These are phyloP conservation scores for Cremastobaeus sp. DNA, from an alignment of 2,888 invertebrate genomes.

Conservation along the genomic window DNA sequence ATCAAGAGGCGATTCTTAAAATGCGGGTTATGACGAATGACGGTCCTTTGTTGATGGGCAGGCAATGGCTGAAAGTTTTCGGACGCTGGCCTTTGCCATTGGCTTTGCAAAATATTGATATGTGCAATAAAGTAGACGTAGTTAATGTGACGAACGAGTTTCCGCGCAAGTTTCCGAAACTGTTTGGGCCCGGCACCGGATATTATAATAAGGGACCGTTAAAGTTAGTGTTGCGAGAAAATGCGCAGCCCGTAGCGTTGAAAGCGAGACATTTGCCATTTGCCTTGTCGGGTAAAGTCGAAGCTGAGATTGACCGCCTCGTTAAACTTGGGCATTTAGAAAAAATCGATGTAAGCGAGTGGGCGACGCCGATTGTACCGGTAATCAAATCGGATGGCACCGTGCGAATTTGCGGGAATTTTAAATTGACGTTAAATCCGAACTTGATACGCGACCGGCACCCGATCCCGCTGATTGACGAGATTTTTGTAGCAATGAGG, in stretches of 20 bases:
- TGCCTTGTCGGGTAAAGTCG: conserved; percentile 24
- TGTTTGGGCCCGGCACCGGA: conserved; percentile 15
- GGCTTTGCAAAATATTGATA: no score
- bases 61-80: no score
- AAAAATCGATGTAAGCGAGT: conserved; percentile 56
- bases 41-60: no score
- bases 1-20: no score
- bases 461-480: conserved; percentile 66
- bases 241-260: conserved; percentile 27
- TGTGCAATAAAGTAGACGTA: no score
- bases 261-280: conserved; percentile 15
- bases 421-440: background rate
- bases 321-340: conserved; percentile 50
- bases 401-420: background rate
- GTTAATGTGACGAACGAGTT: no score
- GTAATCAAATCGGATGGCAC: background rate
- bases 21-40: no score
- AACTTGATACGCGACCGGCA: conserved; percentile 55
- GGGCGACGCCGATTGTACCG: conserved; percentile 60
- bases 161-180: conserved; percentile 6
- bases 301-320: conserved; percentile 61
- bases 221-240: conserved; percentile 4
- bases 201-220: conserved; percentile 15
- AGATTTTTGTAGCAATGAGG: conserved; percentile 61
- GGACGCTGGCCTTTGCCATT: no score